A percentile compares a stretch with the other conserved stretches of the same genome.
phyloP scores from a whole-genome alignment of 2,113 vertebrate species.

The Daphoenositta chrysoptera region DNA sequence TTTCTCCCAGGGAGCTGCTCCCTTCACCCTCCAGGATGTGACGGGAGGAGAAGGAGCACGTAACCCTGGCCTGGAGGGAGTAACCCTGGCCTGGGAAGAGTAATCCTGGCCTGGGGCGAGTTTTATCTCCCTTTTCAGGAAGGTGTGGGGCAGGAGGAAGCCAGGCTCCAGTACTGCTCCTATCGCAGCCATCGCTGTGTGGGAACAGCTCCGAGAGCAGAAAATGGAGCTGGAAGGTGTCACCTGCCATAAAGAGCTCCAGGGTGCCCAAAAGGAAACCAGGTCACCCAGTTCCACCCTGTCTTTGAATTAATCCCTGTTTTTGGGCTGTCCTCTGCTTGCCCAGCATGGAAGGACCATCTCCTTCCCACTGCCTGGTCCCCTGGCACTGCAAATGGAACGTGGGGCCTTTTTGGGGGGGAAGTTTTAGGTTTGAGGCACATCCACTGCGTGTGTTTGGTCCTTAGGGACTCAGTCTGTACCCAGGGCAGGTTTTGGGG shows the following conservation, averaged over 20 bases:
- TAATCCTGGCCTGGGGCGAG: not conserved
- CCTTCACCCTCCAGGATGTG: accelerated
- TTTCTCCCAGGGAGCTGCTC: not conserved
- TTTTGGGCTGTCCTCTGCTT: not conserved
- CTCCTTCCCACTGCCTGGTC: accelerated
- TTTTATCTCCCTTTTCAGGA: not conserved
- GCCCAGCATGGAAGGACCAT: not conserved
- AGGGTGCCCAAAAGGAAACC: not conserved
- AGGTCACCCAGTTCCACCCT: accelerated
- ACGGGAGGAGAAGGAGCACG: not conserved
- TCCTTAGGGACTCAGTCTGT: not conserved
- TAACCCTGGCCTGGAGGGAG: not conserved
- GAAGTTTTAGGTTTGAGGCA: not conserved
- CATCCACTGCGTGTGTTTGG: accelerated
- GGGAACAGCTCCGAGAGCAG: not conserved
- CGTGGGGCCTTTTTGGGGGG: not conserved
- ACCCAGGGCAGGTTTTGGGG: not conserved
- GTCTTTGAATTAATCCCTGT: accelerated
- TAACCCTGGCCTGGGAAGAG: not conserved
- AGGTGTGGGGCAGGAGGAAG: not conserved
- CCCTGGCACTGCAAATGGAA: not conserved
- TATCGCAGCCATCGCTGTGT: not conserved
- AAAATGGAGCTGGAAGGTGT: not conserved
- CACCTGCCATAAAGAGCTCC: not conserved
- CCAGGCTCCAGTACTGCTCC: not conserved